Evolutionary conservation across 1,140 invertebrate species (phyloP).

Genomic region (Tenebrio molitor): DNA sequence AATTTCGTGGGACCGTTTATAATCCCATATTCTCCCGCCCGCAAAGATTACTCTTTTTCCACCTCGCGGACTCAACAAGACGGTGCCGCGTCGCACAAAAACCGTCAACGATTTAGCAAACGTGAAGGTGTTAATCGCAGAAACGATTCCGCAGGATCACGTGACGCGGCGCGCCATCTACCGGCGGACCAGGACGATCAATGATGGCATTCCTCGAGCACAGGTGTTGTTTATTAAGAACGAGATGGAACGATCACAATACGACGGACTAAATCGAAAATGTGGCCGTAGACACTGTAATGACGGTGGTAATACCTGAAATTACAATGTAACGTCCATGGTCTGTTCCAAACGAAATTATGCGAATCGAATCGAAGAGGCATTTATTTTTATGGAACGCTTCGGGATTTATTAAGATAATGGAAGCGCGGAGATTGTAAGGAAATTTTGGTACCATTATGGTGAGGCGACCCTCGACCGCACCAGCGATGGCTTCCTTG

Average conservation of each 20-base stretch:
- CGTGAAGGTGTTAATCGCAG: too few relatives aligned
- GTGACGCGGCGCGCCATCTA: background rate
- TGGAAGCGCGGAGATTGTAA: background rate
- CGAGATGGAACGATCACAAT: conserved; percentile 16
- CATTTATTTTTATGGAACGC: conserved; percentile 6
- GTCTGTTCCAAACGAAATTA: conserved; percentile 16
- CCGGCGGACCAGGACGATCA: background rate
- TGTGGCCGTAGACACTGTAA: conserved; percentile 26
- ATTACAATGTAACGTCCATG: conserved; percentile 9
- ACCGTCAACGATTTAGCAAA: too few relatives aligned
- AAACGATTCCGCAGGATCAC: too few relatives aligned
- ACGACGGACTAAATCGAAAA: conserved; percentile 35
- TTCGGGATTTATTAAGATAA: background rate
- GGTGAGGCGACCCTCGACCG: background rate
- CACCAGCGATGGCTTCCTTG: background rate
- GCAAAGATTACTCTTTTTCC: too few relatives aligned
- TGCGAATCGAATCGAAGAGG: conserved; percentile 20
- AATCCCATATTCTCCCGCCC: background rate
- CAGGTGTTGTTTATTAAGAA: conserved; percentile 28
- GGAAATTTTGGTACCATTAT: background rate
- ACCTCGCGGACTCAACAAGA: too few relatives aligned
- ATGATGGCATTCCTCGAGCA: conserved; percentile 13
- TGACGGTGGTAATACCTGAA: conserved; percentile 19
- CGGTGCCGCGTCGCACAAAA: too few relatives aligned
- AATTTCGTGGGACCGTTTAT: background rate